Evolutionary conservation across 64 coral and sea anemone species (phyloP), one percentile per base, ranked within the genome.

Genomic region (Stylophora pistillata): DNA sequence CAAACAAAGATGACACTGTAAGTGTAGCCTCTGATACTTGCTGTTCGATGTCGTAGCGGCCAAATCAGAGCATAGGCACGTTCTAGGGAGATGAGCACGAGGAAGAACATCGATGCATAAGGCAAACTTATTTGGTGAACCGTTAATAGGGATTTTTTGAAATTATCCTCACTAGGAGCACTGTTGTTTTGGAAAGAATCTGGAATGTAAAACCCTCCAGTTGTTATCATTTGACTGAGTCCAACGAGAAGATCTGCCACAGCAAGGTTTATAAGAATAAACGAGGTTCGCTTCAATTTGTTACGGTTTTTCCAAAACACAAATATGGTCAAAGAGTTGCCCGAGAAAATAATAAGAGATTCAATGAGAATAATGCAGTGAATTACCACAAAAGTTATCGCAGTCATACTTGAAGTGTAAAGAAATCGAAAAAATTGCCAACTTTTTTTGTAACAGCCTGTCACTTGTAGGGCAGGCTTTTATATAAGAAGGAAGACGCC

Each of bases 21-120:
- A 23, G 58, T 70, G 66, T 90, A 90, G 3, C n/a, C 23, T 59
- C 70, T 78, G 28, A n/a, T 65, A 20, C 37, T 72, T 55, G 88
- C 56, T 6, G 33, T 30, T 33, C 88, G 88, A 90, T 90, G 88
- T 55, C 78, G 88, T 27, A 90, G 56, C 3, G 88, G 78, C 74
- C 78, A 90, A 68, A 68, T 68, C n/a, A 68, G 26, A 28, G 64
- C 64, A n/a, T 68, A 68, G 23, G 64, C 64, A 28, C 64, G 64
- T 68, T 68, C 64, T 6, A 68, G 23, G 2, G 64, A 68, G 23
- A 68, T 68, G 12, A 68, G 21, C 10, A 25, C 23, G 23, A 68
- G 64, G n/a, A 68, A 68, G 12, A 68, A 28, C 12, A 68, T 5
- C 10, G 64, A 68, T 25, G n/a, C 64, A 68, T 9, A 68, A 25